Evolutionary conservation across 2,113 vertebrate genomes (phyloP), one percentile per base, ranked within the genome.

Genomic region (Eubucco bourcierii): DNA sequence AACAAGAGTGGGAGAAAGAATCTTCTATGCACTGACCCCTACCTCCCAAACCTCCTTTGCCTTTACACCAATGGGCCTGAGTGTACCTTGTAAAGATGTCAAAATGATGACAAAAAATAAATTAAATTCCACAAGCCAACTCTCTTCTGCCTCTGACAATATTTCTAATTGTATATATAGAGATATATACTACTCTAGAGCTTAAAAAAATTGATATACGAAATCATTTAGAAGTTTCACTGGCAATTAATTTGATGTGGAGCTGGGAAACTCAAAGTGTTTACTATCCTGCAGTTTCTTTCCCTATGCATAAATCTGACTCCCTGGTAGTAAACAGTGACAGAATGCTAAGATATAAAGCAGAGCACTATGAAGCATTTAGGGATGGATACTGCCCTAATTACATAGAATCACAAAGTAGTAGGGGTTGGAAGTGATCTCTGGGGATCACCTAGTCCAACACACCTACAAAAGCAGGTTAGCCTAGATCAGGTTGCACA

Each of bases 1-100:
- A 83, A 31, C 8, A 47, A 60, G 10, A 29, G 5, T 1, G 0
- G 25, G 19, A 63, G 39, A 52, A 77, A 67, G 34, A 52, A 80
- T 21, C 14, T 8, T 6, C 14, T 67, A 5, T 6, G 5, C 23
- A 5, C 18, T 44, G 39, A 77, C 10, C 33, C 47, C 21, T 60
- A 5, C 9, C 5, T 41, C 18, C 70, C 34, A 24, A 1, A 1
- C 15, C 18, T 76, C 12, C 13, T 66, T 50, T 79, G 25, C 28
- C 33, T 55, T 46, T 46, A 46, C 70, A 34, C 7, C 10, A 14
- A 10, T 5, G 6, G 10, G 7, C 21, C 37, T 41, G 12, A 24
- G n/a, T 2, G 4, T 21, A 61, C 24, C 44, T 34, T 80, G 20
- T 0, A 0, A 4, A 0, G 0, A 70, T 60, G 28, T 34, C n/a